phyloP scores from a whole-genome alignment of 1,140 invertebrate genomes.

The Zaprionus inermis region DNA sequence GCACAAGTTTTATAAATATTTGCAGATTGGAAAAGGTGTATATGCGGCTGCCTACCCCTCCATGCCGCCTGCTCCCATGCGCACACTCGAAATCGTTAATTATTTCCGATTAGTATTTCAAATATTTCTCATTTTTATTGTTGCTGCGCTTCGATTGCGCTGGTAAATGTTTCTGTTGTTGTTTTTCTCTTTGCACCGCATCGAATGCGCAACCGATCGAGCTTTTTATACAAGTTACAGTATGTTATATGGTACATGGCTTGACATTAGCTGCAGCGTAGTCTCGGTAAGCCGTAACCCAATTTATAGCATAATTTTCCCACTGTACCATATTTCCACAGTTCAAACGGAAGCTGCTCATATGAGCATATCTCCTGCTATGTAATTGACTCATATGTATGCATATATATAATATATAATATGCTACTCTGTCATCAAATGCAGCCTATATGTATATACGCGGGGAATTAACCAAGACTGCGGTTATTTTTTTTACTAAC shows the following conservation, averaged over 20 bases:
- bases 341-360: constrained; percentile 72
- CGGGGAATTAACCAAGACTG: constrained; percentile 13
- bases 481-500: constrained; percentile 4
- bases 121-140: constrained; percentile 26
- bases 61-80: too few species aligned
- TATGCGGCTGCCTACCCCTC: neutral
- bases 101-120: constrained; percentile 48
- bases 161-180: constrained; percentile 33
- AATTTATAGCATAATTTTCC: constrained; percentile 70
- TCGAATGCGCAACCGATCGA: constrained; percentile 23
- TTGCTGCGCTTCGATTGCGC: constrained; percentile 43
- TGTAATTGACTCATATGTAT: constrained; percentile 18
- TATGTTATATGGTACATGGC: constrained; percentile 15
- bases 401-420: neutral
- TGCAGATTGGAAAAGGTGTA: too few species aligned
- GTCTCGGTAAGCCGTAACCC: constrained; percentile 25
- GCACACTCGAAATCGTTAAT: constrained; percentile 15
- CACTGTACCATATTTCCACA: constrained; percentile 44
- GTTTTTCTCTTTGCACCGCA: constrained; percentile 9
- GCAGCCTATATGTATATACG: neutral
- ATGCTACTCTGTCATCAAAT: neutral
- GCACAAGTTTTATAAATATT: neutral
- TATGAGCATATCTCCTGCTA: constrained; percentile 70
- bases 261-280: constrained; percentile 22
- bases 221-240: constrained; percentile 1